phyloP scores from a whole-genome alignment of 2,113 vertebrate genomes.

The Entomyzon cyanotis region DNA sequence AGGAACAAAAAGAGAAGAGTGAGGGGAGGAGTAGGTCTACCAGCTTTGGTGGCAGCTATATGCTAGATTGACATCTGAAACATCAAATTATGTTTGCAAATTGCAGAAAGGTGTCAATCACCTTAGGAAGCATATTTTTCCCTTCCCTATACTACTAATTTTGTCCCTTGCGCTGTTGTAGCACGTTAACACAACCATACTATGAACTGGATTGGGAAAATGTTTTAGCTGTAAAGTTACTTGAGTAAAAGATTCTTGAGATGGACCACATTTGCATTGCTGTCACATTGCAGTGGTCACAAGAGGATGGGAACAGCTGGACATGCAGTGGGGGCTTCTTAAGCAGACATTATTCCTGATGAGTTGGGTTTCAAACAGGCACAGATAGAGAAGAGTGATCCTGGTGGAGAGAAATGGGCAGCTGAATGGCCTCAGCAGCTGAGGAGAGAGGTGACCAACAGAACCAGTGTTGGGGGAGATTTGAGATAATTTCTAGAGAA shows the following conservation, averaged over 20 bases:
- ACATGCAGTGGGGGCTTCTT: background rate
- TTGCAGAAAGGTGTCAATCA: background rate
- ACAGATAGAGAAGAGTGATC: background rate
- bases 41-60: background rate
- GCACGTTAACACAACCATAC: background rate
- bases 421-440: background rate
- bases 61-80: background rate
- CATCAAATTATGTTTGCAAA: background rate
- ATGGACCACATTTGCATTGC: background rate
- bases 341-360: background rate
- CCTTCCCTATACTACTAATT: background rate
- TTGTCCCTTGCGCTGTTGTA: background rate
- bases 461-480: background rate
- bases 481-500: background rate
- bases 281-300: background rate
- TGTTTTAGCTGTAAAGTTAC: conserved; percentile 9
- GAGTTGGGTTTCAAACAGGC: background rate
- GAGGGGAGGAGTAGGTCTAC: background rate
- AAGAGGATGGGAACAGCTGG: conserved; percentile 43
- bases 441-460: background rate
- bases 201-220: background rate
- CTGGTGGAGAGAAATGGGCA: background rate
- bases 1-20: background rate
- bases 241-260: conserved; percentile 42
- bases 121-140: background rate